Conservation (phyloP, 2,113 vertebrate genomes). For the Aptenodytes patagonicus region DNA sequence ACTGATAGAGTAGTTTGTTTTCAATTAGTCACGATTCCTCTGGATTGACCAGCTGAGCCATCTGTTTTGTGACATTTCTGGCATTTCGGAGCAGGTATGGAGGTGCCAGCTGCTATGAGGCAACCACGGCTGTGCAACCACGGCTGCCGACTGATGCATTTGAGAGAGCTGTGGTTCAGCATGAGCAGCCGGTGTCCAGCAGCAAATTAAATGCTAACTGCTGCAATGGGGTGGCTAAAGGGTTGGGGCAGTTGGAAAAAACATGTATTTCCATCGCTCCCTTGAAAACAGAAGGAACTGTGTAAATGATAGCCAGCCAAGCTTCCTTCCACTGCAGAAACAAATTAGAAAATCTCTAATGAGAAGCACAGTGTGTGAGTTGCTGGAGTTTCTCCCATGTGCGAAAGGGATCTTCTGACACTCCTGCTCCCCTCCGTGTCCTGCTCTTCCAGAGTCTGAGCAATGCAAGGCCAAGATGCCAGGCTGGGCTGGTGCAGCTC, state of each 20-base stretch:
- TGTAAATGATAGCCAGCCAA: background rate
- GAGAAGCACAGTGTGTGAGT: background rate
- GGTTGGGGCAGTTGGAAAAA: background rate
- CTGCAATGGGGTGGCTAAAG: background rate
- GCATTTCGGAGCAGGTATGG: background rate
- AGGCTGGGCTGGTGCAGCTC: background rate
- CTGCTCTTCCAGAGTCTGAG: background rate
- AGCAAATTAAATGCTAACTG: background rate
- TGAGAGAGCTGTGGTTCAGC: background rate
- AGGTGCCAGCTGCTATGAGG: background rate
- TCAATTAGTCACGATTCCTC: background rate
- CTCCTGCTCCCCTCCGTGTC: background rate
- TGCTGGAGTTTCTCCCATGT: background rate
- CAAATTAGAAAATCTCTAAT: background rate
- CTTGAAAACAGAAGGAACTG: background rate
- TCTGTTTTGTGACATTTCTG: background rate
- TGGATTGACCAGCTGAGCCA: background rate
- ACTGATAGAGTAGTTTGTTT: background rate
- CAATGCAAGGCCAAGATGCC: background rate
- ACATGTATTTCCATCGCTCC: background rate
- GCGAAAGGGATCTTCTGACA: background rate
- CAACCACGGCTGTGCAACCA: background rate
- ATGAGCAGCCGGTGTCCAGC: background rate
- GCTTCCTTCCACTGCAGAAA: background rate
- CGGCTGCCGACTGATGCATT: background rate